phyloP scores from a whole-genome alignment of 2,888 invertebrate species.

The Rhogogaster chlorosoma region DNA sequence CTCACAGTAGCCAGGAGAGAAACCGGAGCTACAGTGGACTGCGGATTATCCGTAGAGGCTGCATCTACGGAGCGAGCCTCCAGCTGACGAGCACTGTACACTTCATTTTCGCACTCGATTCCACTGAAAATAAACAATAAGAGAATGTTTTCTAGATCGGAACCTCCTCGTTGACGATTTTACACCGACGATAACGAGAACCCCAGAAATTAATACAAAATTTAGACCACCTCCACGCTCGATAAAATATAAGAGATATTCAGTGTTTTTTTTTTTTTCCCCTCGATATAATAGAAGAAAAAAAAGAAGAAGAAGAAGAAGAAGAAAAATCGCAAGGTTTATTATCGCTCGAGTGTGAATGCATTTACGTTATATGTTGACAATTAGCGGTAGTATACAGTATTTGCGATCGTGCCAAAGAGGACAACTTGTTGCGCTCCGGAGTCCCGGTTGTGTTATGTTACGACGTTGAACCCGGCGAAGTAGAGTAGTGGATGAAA shows the following conservation, averaged over 20 bases:
- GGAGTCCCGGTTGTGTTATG: background rate
- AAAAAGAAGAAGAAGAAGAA: background rate
- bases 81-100: slow-evolving; percentile 85
- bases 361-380: background rate
- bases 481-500: background rate
- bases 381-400: background rate
- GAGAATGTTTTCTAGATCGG: slow-evolving; percentile 31
- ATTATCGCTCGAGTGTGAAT: background rate
- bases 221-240: background rate
- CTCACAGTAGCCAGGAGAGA: slow-evolving; percentile 73
- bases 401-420: slow-evolving; percentile 20
- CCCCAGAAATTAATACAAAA: background rate
- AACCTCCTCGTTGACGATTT: background rate
- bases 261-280: background rate
- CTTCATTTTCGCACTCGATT: slow-evolving; percentile 89
- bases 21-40: slow-evolving; percentile 58
- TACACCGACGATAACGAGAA: background rate
- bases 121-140: slow-evolving; percentile 81
- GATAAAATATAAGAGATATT: background rate
- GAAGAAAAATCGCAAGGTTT: background rate
- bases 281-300: background rate
- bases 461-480: background rate
- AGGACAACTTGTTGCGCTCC: slow-evolving; percentile 24
- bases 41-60: slow-evolving; percentile 56
- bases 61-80: slow-evolving; percentile 67